phyloP scores from a whole-genome alignment of 2,888 invertebrate genomes.

The Agelastica alni region DNA sequence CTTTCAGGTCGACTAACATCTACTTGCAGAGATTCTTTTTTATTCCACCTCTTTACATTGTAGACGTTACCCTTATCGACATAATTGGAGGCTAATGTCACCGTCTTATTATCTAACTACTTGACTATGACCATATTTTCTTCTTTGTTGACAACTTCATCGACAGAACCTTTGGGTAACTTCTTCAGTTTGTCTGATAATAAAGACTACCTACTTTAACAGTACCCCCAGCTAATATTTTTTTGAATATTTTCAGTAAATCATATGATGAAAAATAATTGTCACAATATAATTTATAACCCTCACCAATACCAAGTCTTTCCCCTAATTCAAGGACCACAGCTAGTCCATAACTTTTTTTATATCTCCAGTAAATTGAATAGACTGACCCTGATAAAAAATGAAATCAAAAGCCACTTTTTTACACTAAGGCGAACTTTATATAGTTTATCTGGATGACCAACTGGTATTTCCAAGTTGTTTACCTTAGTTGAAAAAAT shows the following conservation, averaged over 20 bases:
- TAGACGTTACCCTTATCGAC: neutral
- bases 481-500: neutral
- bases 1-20: neutral
- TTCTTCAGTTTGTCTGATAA: neutral
- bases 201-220: neutral
- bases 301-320: neutral
- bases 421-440: neutral
- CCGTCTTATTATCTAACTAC: neutral
- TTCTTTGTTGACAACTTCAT: neutral
- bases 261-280: neutral
- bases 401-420: neutral
- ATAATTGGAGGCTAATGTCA: neutral
- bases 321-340: neutral
- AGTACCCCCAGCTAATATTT: neutral
- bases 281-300: neutral
- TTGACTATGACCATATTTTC: neutral
- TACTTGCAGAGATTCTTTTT: neutral
- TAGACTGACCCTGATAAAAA: neutral
- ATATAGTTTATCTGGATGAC: neutral
- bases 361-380: neutral
- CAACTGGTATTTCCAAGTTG: neutral
- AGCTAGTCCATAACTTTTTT: neutral
- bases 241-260: neutral
- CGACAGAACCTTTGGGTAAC: neutral
- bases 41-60: neutral